Conservation (phyloP, 2,888 invertebrate species). For the Ectropis crepuscularia region DNA sequence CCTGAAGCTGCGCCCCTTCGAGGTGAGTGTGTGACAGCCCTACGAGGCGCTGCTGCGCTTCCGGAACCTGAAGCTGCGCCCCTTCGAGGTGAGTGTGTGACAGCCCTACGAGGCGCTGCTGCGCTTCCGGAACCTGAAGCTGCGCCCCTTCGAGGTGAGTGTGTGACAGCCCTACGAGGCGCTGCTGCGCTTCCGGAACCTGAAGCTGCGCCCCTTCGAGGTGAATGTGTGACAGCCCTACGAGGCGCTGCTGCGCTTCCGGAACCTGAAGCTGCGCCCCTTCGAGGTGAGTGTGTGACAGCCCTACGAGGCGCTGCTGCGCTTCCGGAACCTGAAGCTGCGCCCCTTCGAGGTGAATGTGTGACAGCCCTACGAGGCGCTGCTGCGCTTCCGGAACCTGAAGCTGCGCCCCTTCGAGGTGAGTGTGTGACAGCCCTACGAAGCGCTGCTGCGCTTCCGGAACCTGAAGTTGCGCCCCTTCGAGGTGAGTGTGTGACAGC, state of each 20-base stretch:
- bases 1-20: constrained; percentile 93
- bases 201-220: constrained; percentile 94
- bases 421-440: constrained; percentile 88
- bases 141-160: constrained; percentile 92
- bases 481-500: constrained; percentile 87
- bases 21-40: constrained; percentile 88
- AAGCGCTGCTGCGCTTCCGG: constrained; percentile 94
- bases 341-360: constrained; percentile 90
- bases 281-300: constrained; percentile 88
- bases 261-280: constrained; percentile 92
- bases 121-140: constrained; percentile 93
- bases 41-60: constrained; percentile 95
- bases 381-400: constrained; percentile 94
- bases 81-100: constrained; percentile 88
- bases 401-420: constrained; percentile 95
- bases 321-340: constrained; percentile 94
- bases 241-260: constrained; percentile 94
- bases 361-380: constrained; percentile 92
- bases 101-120: constrained; percentile 95
- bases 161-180: constrained; percentile 92
- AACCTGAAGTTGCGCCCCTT: constrained; percentile 93
- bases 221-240: constrained; percentile 89
- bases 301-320: constrained; percentile 95
- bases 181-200: constrained; percentile 93
- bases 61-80: constrained; percentile 93